Evolutionary conservation across 2,797 vertebrate genomes (phyloP), one percentile per base, ranked within the genome.

Genomic region (Parotocinclus haroldoi): DNA sequence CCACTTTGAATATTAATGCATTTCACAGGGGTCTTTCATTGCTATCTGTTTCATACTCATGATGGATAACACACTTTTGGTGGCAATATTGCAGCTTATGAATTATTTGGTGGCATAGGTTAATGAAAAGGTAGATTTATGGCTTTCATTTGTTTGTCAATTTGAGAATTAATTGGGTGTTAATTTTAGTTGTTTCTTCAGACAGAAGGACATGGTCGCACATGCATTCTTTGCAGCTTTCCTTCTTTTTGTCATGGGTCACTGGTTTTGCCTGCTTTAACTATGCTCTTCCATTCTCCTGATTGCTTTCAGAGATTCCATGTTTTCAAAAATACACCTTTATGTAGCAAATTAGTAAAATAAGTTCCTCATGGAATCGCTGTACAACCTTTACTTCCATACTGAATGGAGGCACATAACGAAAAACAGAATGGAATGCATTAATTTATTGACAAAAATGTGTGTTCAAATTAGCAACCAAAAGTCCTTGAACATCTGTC

Each of bases 91-190:
- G 93, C 91, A 90, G 91, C 91, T 91, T 77, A 95, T 95, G 92
- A 97, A 95, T 96, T 94, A 96, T 96, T 94, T 91, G 86, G 88
- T 88, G 87, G 86, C 89, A 86, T 94, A 75, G 96, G 95, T 95
- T 96, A 99, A 98, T 96, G 96, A 95, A 94, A 96, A 94, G 94
- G 91, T 94, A 98, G 95, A 99, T 98, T 97, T 97, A 98, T 97
- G 94, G 91, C 90, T 97, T 98, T 97, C 94, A 98, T 98, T 98
- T 97, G 96, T 99, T 99, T 99, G 96, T 98, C 95, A 98, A 98
- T 97, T 97, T 84, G 75, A 89, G 97, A 98, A 98, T 98, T 96
- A 99, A 98, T 98, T 99, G 96, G 92, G 95, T 98, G 96, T 99
- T 98, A 97, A 98, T 99, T 97, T 98, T 93, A 94, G 92, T 93